Base-by-base conservation (phyloP, 2,888 invertebrate genomes). In the Kuschelorhynchus macadamiae region DNA sequence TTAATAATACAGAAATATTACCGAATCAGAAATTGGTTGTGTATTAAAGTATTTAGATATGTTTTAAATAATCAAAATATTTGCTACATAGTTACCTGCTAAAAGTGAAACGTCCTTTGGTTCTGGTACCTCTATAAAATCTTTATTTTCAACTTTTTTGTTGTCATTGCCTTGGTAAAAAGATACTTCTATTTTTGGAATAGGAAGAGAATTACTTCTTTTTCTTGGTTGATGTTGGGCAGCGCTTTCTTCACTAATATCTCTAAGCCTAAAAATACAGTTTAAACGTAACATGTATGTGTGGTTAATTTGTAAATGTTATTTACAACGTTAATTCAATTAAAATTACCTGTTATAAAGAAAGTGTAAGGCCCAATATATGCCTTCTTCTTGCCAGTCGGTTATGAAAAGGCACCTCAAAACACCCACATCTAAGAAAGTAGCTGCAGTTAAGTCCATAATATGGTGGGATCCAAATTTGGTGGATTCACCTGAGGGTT, bases 301-400 rank as follows among this genome's bases (percentile, higher is more conserved):
- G n/a, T n/a, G n/a, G n/a, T n/a, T n/a, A n/a, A n/a, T n/a, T n/a
- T n/a, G n/a, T n/a, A n/a, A 30, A 7, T 30, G 5, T 30, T 30
- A 30, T 30, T n/a, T n/a, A n/a, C n/a, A n/a, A n/a, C n/a, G n/a
- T n/a, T n/a, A n/a, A n/a, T n/a, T n/a, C n/a, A n/a, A n/a, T n/a
- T n/a, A n/a, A n/a, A n/a, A n/a, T 36, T 78, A 94, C 95, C 96
- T 90, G 80, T 95, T 94, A 77, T 94, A 94, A 71, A 96, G 86
- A 84, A 93, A 98, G 81, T 95, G 94, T 25, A 98, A 85, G 11
- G 96, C 97, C 99, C 99, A 99, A 82, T 94, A 95, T 9, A 98
- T 92, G 0, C 99, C 99, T 81, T 98, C 98, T 81, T 98, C 98
- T 80, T 95, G 93, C 99, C 99, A 99, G 79, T 97, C 96, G 0